Base-by-base conservation (phyloP, 2,888 invertebrate species). In the Plagiodera versicolora region DNA sequence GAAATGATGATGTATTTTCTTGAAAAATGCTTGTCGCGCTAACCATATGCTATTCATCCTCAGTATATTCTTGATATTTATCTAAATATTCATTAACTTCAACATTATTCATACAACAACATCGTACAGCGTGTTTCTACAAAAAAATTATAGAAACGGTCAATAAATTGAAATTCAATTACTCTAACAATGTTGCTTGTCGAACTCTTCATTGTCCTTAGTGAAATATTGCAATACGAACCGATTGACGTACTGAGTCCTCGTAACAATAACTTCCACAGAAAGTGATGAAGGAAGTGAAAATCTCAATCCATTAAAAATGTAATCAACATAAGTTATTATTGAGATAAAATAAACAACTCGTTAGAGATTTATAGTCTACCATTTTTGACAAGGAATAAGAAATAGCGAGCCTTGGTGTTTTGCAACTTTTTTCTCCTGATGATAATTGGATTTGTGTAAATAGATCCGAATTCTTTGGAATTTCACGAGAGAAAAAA, bases 141-240 rank as follows among this genome's bases (percentile, higher is more conserved):
- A 24, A 16, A 44, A 46, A 10, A 46, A 53, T 24, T 14, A 20
- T 16, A 53, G 44, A 24, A 53, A 53, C 44, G 18, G 44, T 30
- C 53, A 10, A 53, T 53, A 53, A 53, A 53, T 53, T 53, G 44
- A 8, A 24, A 53, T 53, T 24, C 28, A 53, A 53, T 53, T 44
- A 53, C 53, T 39, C 35, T 18, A n/a, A 52, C 52, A 39, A 53
- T 44, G 16, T 28, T n/a, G n/a, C n/a, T 28, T 14, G 35, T 24
- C 19, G 44, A 44, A 14, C 39, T 39, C 39, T 39, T 39, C 39
- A 39, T 39, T 39, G 39, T 39, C 8, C 16, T 52, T 18, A 16
- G 52, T 39, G 35, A 32, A 6, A 10, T 32, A 32, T 32, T 11
- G 32, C 32, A 32, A 11, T 6, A 39, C 2, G 14, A 39, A 39